Percentiles rank a stretch among this genome's conserved stretches.
Evolutionary conservation across 2,113 vertebrate species (phyloP).

Genomic region (Mus spicilegus): DNA sequence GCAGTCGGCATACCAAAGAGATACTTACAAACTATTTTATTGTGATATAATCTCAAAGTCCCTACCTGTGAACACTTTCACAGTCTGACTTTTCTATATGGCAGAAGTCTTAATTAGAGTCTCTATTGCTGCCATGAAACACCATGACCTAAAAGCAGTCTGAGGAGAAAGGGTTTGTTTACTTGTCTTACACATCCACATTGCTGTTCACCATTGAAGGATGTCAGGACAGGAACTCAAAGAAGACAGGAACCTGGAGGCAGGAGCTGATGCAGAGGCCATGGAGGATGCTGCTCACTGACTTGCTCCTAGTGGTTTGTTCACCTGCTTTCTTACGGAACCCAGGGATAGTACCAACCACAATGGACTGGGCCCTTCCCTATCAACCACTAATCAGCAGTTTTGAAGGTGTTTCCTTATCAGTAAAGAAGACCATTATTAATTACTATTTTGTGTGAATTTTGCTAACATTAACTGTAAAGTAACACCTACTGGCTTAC

Average conservation of each 20-base stretch:
- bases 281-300: neutral
- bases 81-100: neutral
- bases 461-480: neutral
- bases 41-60: neutral
- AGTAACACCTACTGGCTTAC: neutral
- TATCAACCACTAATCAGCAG: neutral
- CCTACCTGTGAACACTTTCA: conserved; percentile 9
- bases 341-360: neutral
- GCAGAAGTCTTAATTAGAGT: neutral
- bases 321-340: neutral
- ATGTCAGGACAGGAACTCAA: neutral
- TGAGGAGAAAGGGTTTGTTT: neutral
- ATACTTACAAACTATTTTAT: neutral
- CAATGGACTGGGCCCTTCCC: no score
- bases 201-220: neutral
- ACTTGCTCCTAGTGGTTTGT: neutral
- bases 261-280: neutral
- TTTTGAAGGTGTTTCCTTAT: neutral
- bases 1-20: neutral
- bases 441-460: neutral
- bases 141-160: neutral
- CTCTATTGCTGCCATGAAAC: neutral
- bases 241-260: neutral
- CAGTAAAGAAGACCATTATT: neutral
- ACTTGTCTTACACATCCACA: neutral